Conservation (phyloP, 2,888 invertebrate species). For the Hypomecis punctinalis region DNA sequence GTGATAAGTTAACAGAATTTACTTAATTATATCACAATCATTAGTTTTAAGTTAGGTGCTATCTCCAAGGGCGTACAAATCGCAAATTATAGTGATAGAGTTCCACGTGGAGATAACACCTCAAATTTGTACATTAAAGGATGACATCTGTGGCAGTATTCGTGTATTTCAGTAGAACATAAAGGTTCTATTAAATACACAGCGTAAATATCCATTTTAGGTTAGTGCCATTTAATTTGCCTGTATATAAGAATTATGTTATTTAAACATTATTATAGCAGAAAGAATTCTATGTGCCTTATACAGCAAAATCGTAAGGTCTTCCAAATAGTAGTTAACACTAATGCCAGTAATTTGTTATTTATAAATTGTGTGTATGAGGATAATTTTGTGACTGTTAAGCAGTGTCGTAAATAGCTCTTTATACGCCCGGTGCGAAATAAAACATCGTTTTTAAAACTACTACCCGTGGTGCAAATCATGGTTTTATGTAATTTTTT, state of each 20-base stretch:
- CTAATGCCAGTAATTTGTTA: conserved; percentile 24
- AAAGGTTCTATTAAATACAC: conserved; percentile 46
- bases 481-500: too few species aligned
- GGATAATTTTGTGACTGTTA: too few species aligned
- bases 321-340: conserved; percentile 62
- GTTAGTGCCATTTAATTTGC: conserved; percentile 63
- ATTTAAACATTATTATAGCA: conserved; percentile 17
- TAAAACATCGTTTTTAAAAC: too few species aligned
- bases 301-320: conserved; percentile 80
- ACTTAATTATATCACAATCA: conserved; percentile 30
- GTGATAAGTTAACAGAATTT: conserved; percentile 40
- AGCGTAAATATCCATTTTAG: conserved; percentile 50
- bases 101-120: not conserved
- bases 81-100: not conserved
- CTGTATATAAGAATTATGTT: conserved; percentile 23
- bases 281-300: conserved; percentile 74
- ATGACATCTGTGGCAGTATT: conserved; percentile 84
- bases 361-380: too few species aligned
- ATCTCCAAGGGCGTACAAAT: conserved; percentile 9
- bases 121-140: conserved; percentile 64
- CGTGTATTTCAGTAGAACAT: conserved; percentile 58
- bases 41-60: conserved; percentile 35
- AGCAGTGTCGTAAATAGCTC: too few species aligned
- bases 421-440: too few species aligned
- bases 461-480: too few species aligned